Conservation (phyloP, 2,888 invertebrate species). For the Parochlus steinenii region DNA sequence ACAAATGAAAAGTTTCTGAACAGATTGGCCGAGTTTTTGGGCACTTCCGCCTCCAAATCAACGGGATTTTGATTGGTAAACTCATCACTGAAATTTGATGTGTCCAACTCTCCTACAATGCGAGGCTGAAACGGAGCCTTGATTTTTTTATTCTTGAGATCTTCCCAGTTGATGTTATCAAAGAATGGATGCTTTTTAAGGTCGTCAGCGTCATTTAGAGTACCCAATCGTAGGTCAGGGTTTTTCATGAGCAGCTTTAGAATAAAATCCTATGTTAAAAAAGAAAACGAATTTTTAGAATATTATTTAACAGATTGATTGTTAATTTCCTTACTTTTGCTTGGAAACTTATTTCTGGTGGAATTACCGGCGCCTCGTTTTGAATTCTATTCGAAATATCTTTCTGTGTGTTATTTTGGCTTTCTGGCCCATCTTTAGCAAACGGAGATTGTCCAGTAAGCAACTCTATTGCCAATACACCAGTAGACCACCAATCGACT, state of each 20-base stretch:
- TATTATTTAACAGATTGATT: background rate
- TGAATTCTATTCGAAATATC: conserved; percentile 89
- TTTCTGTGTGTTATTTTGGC: conserved; percentile 82
- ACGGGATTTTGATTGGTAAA: conserved; percentile 85
- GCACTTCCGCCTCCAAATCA: conserved; percentile 71
- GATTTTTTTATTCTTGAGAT: conserved; percentile 57
- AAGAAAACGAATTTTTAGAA: conserved; percentile 22
- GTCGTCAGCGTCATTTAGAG: conserved; percentile 54
- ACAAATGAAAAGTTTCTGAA: conserved; percentile 15
- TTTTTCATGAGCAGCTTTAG: conserved; percentile 74
- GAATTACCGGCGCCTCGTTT: conserved; percentile 77
- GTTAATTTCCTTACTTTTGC: conserved; percentile 51
- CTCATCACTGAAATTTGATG: conserved; percentile 92
- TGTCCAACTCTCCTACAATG: conserved; percentile 73
- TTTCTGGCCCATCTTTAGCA: conserved; percentile 86
- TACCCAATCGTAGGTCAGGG: conserved; percentile 57
- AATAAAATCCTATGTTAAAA: conserved; percentile 60
- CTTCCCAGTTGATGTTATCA: conserved; percentile 64
- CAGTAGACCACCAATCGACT: conserved; percentile 99
- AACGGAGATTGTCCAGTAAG: conserved; percentile 95
- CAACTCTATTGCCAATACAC: conserved; percentile 89
- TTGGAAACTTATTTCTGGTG: conserved; percentile 41
- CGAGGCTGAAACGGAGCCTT: conserved; percentile 83
- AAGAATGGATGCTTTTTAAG: conserved; percentile 85
- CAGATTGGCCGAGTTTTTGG: too few species aligned